Conservation (phyloP, 2,113 vertebrate genomes). For the Stegastes partitus region DNA sequence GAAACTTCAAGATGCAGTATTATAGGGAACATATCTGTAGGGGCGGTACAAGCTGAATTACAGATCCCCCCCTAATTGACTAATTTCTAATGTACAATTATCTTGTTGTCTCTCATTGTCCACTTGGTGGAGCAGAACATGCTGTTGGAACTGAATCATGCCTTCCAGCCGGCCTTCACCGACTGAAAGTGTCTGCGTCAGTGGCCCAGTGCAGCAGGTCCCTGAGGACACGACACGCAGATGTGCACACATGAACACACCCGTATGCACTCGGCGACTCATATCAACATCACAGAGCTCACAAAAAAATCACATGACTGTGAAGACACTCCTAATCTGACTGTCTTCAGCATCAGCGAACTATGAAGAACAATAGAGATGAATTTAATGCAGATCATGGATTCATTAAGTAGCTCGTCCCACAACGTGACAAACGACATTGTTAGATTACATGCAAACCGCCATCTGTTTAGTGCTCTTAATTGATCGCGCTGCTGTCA, state of each 20-base stretch:
- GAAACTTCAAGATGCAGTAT: too few species aligned
- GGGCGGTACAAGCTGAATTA: background rate
- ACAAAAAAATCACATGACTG: background rate
- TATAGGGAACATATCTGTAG: background rate
- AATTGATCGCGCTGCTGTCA: constrained; percentile 3
- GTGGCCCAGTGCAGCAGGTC: constrained; percentile 19
- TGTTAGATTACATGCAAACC: constrained; percentile 26
- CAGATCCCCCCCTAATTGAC: background rate
- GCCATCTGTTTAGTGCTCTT: constrained; percentile 17
- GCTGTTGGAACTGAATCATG: constrained; percentile 48
- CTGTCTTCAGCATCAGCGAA: background rate
- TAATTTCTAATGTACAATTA: constrained; percentile 11
- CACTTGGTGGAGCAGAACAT: constrained; percentile 66
- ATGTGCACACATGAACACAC: constrained; percentile 35
- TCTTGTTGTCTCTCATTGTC: constrained; percentile 55
- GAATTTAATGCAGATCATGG: constrained; percentile 17
- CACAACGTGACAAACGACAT: constrained; percentile 7
- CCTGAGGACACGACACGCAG: constrained; percentile 25
- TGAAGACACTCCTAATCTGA: background rate
- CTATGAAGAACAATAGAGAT: constrained; percentile 6
- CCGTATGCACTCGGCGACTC: background rate
- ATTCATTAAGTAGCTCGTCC: constrained; percentile 39
- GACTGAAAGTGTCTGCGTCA: constrained; percentile 54
- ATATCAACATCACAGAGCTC: background rate
- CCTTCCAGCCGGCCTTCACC: constrained; percentile 51